A percentile compares a stretch with the other conserved stretches of the same genome.
Evolutionary conservation across 2,113 vertebrate species (phyloP).

Genomic region (Rostratula benghalensis): DNA sequence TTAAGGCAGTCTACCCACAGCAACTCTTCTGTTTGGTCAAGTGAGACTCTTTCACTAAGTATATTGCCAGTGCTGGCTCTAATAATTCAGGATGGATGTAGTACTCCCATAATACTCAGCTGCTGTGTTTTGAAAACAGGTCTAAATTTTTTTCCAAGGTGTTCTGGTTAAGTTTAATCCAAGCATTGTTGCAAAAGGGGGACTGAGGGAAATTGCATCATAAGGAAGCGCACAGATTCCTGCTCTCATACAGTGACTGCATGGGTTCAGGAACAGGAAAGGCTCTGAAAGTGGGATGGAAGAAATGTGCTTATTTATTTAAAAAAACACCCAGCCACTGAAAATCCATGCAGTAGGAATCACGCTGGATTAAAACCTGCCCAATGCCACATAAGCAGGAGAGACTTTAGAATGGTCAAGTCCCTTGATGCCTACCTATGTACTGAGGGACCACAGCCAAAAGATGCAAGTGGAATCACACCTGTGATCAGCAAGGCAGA

Average conservation of each 20-base stretch:
- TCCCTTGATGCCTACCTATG: no score
- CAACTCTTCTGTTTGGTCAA: not conserved
- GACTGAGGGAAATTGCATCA: not conserved
- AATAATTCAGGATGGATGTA: not conserved
- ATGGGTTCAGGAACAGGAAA: not conserved
- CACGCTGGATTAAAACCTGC: not conserved
- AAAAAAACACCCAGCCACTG: not conserved
- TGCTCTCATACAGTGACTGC: not conserved
- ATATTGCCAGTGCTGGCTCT: not conserved
- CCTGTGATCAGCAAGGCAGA: not conserved
- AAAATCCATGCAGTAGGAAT: not conserved
- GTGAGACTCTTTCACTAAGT: not conserved
- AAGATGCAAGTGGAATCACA: not conserved
- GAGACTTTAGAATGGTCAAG: not conserved
- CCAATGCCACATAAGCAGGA: not conserved
- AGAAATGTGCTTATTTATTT: not conserved
- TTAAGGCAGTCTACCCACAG: not conserved
- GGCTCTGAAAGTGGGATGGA: not conserved
- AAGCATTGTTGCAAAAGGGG: not conserved
- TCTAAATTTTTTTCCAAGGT: not conserved
- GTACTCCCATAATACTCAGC: not conserved
- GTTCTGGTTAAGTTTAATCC: not conserved
- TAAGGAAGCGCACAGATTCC: not conserved
- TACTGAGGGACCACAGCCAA: not conserved
- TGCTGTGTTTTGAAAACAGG: not conserved